Evolutionary conservation across 2,797 vertebrate species (phyloP).

Genomic region (Dipus sagitta): DNA sequence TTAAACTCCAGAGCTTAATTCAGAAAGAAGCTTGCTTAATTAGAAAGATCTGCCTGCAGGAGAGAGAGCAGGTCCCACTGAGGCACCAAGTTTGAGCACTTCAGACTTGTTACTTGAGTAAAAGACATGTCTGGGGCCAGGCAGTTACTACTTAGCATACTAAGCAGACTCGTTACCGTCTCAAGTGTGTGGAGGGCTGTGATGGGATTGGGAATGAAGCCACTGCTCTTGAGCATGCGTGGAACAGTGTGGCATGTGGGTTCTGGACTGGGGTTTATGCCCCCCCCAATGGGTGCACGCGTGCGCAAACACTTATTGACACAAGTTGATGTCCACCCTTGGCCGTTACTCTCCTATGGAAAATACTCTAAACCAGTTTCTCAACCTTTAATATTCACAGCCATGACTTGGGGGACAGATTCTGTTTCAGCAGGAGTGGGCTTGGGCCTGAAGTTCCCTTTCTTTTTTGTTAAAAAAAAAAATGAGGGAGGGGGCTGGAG

Average conservation of each 20-base stretch:
- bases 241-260: not conserved
- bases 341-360: not conserved
- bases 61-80: fast-evolving
- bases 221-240: not conserved
- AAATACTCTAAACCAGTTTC: not conserved
- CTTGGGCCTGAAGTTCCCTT: not conserved
- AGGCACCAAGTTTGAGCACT: not conserved
- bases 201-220: not conserved
- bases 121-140: not conserved
- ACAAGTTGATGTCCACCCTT: not conserved
- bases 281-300: not conserved
- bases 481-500: too few species aligned
- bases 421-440: not conserved
- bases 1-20: not conserved
- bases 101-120: not conserved
- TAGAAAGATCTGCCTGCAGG: not conserved
- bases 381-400: not conserved
- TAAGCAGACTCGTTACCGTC: not conserved
- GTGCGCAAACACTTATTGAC: not conserved
- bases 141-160: too few species aligned
- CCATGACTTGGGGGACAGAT: not conserved
- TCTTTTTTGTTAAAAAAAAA: not conserved
- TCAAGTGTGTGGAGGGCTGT: not conserved
- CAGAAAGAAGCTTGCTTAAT: not conserved
- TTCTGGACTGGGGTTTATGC: not conserved